Conservation (phyloP, 2,113 vertebrate genomes). For the Orthonyx spaldingii region DNA sequence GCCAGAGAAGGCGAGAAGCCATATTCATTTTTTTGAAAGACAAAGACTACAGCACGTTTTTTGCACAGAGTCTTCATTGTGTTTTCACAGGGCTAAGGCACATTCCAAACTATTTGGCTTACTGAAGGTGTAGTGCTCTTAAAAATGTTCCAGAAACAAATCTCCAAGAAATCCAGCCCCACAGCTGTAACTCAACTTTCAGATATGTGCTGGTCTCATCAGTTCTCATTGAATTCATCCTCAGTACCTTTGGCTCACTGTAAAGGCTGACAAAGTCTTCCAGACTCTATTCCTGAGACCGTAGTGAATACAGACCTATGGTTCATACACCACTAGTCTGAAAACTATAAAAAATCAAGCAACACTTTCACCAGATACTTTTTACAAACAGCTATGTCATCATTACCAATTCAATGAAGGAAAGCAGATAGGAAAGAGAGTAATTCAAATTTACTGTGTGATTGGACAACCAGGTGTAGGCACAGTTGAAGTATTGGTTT, state of each 20-base stretch:
- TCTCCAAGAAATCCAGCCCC: background rate
- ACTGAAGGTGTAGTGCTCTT: background rate
- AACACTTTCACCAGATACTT: background rate
- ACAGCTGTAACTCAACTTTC: background rate
- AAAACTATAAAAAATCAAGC: background rate
- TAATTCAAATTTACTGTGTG: background rate
- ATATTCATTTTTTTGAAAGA: background rate
- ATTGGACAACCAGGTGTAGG: background rate
- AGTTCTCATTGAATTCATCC: background rate
- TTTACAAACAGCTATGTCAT: background rate
- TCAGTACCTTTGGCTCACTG: background rate
- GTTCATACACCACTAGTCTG: background rate
- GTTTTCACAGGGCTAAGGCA: background rate
- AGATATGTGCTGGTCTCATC: background rate
- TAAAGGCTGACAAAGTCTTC: background rate
- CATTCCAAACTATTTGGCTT: background rate
- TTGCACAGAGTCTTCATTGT: background rate
- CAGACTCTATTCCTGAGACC: background rate
- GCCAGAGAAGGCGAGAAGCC: background rate
- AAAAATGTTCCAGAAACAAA: background rate
- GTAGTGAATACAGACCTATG: background rate
- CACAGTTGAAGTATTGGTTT: background rate
- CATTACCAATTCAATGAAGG: rapidly evolving
- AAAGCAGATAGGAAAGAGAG: background rate
- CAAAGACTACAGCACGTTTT: background rate